A percentile compares a stretch with the other conserved stretches of the same genome.
Conservation (phyloP, 2,113 vertebrate species). For the Cavia porcellus region DNA sequence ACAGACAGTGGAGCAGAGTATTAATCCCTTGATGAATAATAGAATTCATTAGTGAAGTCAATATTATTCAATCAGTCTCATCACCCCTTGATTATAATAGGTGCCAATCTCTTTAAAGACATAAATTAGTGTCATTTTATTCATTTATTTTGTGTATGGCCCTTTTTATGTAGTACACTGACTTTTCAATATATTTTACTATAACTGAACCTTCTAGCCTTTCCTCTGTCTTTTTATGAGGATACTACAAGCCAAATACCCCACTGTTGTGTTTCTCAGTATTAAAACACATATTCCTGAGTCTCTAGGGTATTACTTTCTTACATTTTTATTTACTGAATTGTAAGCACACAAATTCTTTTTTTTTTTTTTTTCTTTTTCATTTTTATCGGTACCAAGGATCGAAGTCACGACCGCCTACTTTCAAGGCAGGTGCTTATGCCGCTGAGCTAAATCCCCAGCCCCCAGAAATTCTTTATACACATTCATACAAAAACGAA, state of each 20-base stretch:
- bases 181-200: neutral
- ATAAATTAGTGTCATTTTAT: neutral
- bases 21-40: neutral
- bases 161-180: neutral
- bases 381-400: too few relatives aligned
- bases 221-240: neutral
- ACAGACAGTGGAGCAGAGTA: neutral
- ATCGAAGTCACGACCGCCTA: too few relatives aligned
- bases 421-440: too few relatives aligned
- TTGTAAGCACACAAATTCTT: neutral
- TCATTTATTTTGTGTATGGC: neutral
- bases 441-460: too few relatives aligned
- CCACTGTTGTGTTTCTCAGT: neutral
- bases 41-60: neutral
- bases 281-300: neutral
- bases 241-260: neutral
- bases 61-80: neutral
- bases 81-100: neutral
- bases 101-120: neutral
- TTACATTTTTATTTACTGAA: neutral
- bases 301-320: neutral
- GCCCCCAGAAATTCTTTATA: too few relatives aligned
- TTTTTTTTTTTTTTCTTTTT: too few relatives aligned
- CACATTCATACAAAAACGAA: fast-evolving
- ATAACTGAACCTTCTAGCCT: neutral